Percentiles rank a stretch among this genome's conserved stretches.
These are phyloP conservation scores for Mus spretus DNA, from an alignment of 2,797 vertebrate genomes.

Conservation along the genomic window DNA sequence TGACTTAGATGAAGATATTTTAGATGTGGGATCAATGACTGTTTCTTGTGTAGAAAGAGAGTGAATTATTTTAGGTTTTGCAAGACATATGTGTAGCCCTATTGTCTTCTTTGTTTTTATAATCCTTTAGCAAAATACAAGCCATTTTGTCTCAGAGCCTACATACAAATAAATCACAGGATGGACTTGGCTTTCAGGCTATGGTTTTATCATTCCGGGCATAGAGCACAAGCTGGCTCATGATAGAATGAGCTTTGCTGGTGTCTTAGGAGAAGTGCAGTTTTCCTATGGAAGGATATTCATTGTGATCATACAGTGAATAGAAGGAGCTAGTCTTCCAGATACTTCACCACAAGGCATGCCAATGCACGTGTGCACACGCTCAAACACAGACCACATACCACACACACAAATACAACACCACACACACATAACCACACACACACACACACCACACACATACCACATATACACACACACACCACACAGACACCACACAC, in stretches of 20 bases:
- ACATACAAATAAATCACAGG: background rate
- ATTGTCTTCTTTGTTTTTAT: conserved; percentile 9
- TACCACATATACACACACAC: no score
- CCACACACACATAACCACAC: no score
- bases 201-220: background rate
- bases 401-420: background rate
- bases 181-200: background rate
- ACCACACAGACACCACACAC: no score
- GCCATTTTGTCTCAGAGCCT: background rate
- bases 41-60: background rate
- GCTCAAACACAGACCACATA: background rate
- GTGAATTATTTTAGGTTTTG: conserved; percentile 20
- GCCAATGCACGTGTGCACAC: no score
- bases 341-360: background rate
- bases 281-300: background rate
- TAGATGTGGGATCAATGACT: background rate
- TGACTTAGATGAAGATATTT: background rate
- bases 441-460: no score
- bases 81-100: background rate
- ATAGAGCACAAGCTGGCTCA: background rate
- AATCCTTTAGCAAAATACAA: conserved; percentile 57
- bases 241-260: background rate
- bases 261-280: background rate
- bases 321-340: background rate
- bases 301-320: background rate